Evolutionary conservation across 2,113 vertebrate genomes (phyloP), one percentile per base, ranked within the genome.

Genomic region (Pheucticus melanocephalus): DNA sequence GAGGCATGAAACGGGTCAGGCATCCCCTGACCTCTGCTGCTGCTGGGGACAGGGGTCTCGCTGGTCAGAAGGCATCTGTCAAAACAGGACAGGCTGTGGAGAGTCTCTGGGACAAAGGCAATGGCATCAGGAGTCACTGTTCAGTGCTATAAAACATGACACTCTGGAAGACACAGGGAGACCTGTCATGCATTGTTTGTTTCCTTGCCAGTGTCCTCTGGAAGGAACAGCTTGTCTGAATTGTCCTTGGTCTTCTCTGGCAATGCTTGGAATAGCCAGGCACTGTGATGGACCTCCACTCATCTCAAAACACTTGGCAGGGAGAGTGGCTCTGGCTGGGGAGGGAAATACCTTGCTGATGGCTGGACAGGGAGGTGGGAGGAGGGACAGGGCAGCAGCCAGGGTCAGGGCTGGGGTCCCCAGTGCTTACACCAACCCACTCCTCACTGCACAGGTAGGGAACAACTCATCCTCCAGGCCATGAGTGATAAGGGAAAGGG

Each of bases 391-490:
- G 25, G 4, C 10, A 25, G 35, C 19, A 73, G 54, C 24, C 13
- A 42, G 35, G 27, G 39, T 9, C 14, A 31, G 42, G 23, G 17
- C 42, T 60, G 56, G 39, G 7, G 22, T 73, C 5, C 11, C 28
- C 7, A 2, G 47, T 10, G 40, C 39, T 73, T 23, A 6, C 1
- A 1, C 9, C 37, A 37, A 42, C 7, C 25, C 30, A 31, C 12
- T n/a, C 24, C 47, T 70, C 24, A 28, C 8, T 0, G 0, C 1
- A 1, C 0, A 5, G 11, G 20, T 5, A 42, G 14, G 48, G 28
- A 73, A 45, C 5, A 28, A 42, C n/a, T 76, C 6, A 0, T 53
- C 33, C 35, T 72, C 37, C 0, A 0, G 40, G 10, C 35, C 37
- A 17, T 1, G 1, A 72, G 61, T 1, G 2, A 39, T 54, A 90